Percentiles rank a stretch among this genome's conserved stretches.
Evolutionary conservation across 2,113 vertebrate genomes (phyloP).

Genomic region (Danionella cerebrum): DNA sequence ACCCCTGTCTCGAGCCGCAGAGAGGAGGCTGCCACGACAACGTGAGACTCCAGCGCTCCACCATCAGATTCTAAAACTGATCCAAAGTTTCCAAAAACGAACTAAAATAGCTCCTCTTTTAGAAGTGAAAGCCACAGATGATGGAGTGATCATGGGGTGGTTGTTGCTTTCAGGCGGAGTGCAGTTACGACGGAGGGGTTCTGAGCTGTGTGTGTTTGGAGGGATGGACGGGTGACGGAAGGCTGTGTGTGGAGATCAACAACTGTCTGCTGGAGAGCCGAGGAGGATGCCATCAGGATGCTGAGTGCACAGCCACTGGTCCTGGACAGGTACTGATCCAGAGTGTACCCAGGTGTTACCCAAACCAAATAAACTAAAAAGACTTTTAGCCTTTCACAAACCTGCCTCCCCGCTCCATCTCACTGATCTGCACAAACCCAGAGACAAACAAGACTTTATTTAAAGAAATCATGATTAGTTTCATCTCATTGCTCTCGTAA

Average conservation of each 20-base stretch:
- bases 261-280: constrained; percentile 72
- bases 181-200: constrained; percentile 62
- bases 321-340: constrained; percentile 75
- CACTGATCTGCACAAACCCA: no score
- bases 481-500: no score
- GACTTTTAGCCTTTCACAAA: no score
- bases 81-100: not conserved
- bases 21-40: constrained; percentile 78
- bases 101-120: no score
- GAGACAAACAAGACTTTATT: no score
- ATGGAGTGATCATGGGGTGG: not conserved
- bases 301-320: constrained; percentile 71
- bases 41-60: constrained; percentile 57
- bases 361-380: no score
- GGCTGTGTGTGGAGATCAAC: constrained; percentile 74
- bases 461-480: no score
- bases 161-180: constrained; percentile 69
- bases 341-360: no score
- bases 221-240: constrained; percentile 87
- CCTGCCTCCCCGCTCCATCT: no score
- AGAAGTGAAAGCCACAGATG: no score
- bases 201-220: constrained; percentile 69
- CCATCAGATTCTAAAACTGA: not conserved
- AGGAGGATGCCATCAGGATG: constrained; percentile 75
- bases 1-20: constrained; percentile 69